Base-by-base conservation (phyloP, 1,140 invertebrate genomes). In the Papilio polytes region DNA sequence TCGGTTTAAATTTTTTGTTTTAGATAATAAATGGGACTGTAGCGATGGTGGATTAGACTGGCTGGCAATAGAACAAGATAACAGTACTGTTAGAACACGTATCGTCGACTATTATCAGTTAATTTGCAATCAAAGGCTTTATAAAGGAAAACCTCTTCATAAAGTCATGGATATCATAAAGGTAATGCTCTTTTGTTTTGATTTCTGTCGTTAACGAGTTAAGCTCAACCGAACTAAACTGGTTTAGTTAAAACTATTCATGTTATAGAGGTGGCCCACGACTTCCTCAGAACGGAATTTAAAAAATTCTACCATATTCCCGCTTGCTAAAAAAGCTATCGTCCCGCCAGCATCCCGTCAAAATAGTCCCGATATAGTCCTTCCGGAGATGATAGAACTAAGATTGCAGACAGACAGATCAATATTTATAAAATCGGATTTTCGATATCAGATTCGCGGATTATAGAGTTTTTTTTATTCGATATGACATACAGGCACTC, bases 21-120 rank as follows among this genome's bases (percentile, higher is more conserved):
- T 82, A 95, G 94, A 89, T 82, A 95, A 95, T 82, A 89, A 88
- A 77, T 95, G 95, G 95, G 94, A 95, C 72, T 95, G 95, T 82
- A 95, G 92, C 82, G 92, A 95, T 66, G 89, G 89, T n/a, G 93
- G 92, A 3, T 80, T 95, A 18, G 92, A 95, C 78, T 95, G 95
- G 95, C 81, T 95, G 63, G 92, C 94, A 3, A 94, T 94, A 88
- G 90, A 94, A 44, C 83, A 85, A n/a, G 88, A 91, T 51, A 92
- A 94, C 80, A 87, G 91, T 10, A 91, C 90, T 3, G 82, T 89
- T 0, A 87, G 85, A 80, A 81, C 82, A 44, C 88, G 86, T 18
- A 91, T 95, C 20, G 81, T 84, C 1, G 95, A 95, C 81, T 95
- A 94, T 81, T 86, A 93, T 36, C 82, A 92, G 46, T 84, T 95